Base-by-base conservation (phyloP, 1,140 invertebrate species). In the Calosoma granatense region DNA sequence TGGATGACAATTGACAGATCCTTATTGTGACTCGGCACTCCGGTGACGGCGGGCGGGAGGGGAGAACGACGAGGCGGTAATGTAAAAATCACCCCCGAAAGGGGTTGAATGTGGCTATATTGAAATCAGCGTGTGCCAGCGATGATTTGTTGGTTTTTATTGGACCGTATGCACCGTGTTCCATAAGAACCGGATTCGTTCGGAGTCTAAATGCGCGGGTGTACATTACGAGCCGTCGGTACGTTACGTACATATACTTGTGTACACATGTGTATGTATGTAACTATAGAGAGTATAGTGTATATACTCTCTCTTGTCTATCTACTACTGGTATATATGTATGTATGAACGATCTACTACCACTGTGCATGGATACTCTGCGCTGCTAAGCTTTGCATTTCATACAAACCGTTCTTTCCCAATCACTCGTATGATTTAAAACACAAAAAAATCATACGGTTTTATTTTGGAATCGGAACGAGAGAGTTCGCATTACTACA, bases 1-100 rank as follows among this genome's bases (percentile, higher is more conserved):
- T 56, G 58, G 62, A 43, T 61, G 59, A 67, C 65, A 67, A 67
- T 65, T 67, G 65, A 67, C 65, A 65, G 64, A 65, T 67, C 65
- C 64, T 67, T 67, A 67, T 67, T 67, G 64, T 67, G 54, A 22
- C 59, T 64, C 59, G 6, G 43, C 43, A 36, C 26, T n/a, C n/a
- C n/a, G n/a, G n/a, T n/a, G 41, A 12, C 9, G 15, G 20, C 9
- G 19, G 20, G 21, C 20, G 19, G 20, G 11, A 20, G 4, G 20
- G 51, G 4, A 21, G 17, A 20, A 15, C 15, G 19, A 15, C 43
- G 21, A 4, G 55, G 43, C 58, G 30, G 59, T 51, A 61, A 61
- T 63, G 61, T 60, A 65, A 67, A 67, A 67, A 65, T 65, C 64
- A 54, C 56, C 64, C 65, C 63, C 41, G 52, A 52, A 66, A 63